A percentile compares a stretch with the other conserved stretches of the same genome.
Conservation (phyloP, 2,797 vertebrate species). For the Australoheros facetus region DNA sequence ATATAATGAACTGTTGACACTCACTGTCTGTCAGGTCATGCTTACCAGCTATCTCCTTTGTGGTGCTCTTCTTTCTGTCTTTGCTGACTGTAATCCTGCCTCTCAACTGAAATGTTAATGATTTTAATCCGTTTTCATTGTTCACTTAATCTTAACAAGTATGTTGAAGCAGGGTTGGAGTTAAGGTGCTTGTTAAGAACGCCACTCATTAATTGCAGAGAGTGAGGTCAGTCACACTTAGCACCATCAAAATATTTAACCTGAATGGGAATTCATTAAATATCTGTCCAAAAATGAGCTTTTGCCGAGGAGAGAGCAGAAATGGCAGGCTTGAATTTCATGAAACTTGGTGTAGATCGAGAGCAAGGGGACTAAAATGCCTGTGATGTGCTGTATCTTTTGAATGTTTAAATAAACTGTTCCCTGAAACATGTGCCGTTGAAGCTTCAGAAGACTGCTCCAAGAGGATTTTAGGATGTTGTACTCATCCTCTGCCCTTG, state of each 20-base stretch:
- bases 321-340: not conserved
- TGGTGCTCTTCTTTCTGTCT: not conserved
- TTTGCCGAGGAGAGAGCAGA: too few species aligned
- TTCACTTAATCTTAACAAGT: constrained; percentile 12
- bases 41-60: not conserved
- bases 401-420: not conserved
- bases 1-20: constrained; percentile 12
- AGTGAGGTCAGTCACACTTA: constrained; percentile 1
- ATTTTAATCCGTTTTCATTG: constrained; percentile 4
- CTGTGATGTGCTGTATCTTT: not conserved
- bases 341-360: not conserved
- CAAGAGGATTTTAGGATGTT: not conserved
- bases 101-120: not conserved
- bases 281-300: not conserved
- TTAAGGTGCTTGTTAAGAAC: not conserved
- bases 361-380: not conserved
- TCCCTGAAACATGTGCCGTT: not conserved
- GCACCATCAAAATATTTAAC: not conserved
- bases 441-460: not conserved
- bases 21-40: not conserved
- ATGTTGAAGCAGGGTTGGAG: not conserved
- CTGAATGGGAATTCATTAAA: not conserved
- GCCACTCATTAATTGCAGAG: not conserved
- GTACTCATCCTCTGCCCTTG: not conserved
- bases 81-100: not conserved